Conservation (phyloP, 2,888 invertebrate genomes). For the Seira ritae region DNA sequence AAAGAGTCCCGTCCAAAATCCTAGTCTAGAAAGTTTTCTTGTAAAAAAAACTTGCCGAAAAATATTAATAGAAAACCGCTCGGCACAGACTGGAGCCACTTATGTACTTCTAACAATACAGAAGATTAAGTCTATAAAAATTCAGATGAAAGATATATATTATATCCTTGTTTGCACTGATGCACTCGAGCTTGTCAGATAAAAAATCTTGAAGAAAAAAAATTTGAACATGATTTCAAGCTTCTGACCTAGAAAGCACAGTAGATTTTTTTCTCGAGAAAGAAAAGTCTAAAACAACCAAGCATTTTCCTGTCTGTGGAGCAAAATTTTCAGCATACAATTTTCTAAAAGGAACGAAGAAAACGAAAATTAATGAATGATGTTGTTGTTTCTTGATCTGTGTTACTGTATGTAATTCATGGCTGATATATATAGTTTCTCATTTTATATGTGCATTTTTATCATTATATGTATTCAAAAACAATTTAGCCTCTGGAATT, state of each 20-base stretch:
- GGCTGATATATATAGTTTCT: neutral
- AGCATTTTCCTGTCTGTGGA: neutral
- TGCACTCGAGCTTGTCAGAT: too few relatives aligned
- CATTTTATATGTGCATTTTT: neutral
- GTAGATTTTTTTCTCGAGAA: neutral
- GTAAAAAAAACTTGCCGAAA: neutral
- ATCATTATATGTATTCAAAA: neutral
- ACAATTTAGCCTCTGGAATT: neutral
- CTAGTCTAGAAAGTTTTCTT: neutral
- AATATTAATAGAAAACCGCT: too few relatives aligned
- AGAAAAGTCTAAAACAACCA: neutral
- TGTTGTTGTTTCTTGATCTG: neutral
- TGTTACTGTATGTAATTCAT: neutral
- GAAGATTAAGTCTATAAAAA: too few relatives aligned
- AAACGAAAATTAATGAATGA: too few relatives aligned
- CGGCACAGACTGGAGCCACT: neutral
- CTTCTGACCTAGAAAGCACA: slow-evolving; percentile 8
- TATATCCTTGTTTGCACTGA: too few relatives aligned
- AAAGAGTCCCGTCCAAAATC: neutral
- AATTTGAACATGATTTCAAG: neutral
- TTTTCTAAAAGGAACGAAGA: neutral
- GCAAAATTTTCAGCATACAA: neutral
- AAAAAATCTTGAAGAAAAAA: neutral
- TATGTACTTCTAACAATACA: too few relatives aligned
- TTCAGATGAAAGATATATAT: too few relatives aligned